A percentile compares a stretch with the other conserved stretches of the same genome.
Conservation (phyloP, 2,797 vertebrate genomes). For the Rhincodon typus region DNA sequence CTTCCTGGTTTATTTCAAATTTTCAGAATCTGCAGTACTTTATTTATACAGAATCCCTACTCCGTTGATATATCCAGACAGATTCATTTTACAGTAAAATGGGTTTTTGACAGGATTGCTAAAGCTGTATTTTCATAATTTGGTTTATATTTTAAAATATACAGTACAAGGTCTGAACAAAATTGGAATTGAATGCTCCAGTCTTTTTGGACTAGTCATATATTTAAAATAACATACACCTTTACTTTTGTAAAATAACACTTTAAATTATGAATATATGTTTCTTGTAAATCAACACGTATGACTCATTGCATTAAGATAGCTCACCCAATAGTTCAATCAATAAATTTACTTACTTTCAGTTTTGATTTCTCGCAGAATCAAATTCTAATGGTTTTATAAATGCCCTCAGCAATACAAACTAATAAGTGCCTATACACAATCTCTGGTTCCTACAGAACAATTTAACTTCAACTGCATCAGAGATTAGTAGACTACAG, state of each 20-base stretch:
- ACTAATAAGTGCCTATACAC: neutral
- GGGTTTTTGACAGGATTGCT: neutral
- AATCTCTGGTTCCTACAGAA: neutral
- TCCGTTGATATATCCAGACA: neutral
- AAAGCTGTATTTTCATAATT: neutral
- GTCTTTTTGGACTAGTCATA: neutral
- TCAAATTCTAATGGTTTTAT: slow-evolving; percentile 29
- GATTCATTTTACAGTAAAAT: slow-evolving; percentile 7
- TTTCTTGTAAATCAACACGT: neutral
- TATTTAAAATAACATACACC: neutral
- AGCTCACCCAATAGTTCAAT: slow-evolving; percentile 14
- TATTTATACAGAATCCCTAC: neutral
- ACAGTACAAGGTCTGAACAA: neutral
- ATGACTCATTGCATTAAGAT: slow-evolving; percentile 24
- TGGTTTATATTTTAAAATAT: slow-evolving; percentile 2
- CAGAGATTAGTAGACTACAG: neutral
- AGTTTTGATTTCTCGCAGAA: neutral
- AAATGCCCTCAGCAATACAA: neutral
- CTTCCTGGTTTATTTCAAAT: too few species aligned
- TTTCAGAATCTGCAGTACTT: too few species aligned
- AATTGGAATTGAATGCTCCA: neutral
- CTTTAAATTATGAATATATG: neutral
- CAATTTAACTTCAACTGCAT: neutral
- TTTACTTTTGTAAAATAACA: neutral
- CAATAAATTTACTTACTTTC: neutral